Percentiles rank a stretch among this genome's conserved stretches.
These are phyloP conservation scores for Theristicus caerulescens DNA, from an alignment of 2,113 vertebrate genomes.

Conservation along the genomic window DNA sequence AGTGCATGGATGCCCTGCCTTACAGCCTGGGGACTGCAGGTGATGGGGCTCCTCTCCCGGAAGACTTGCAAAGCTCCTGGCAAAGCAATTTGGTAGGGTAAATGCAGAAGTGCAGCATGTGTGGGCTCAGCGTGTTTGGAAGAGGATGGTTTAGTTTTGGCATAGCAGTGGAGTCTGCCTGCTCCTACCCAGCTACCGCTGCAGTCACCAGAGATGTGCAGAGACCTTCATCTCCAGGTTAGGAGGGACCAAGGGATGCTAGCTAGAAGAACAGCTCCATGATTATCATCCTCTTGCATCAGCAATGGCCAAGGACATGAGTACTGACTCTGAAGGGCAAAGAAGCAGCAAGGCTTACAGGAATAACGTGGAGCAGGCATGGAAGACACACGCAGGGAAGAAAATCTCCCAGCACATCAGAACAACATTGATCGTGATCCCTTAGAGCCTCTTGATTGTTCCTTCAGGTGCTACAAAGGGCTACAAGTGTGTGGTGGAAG, in stretches of 20 bases:
- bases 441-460: not conserved
- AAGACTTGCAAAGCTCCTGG: not conserved
- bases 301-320: not conserved
- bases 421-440: rapidly evolving
- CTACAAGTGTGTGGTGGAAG: not conserved
- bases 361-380: rapidly evolving
- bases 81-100: rapidly evolving
- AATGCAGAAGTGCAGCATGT: not conserved
- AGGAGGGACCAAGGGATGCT: not conserved
- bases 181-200: not conserved
- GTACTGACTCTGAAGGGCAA: not conserved
- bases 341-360: not conserved
- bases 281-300: not conserved
- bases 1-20: not conserved
- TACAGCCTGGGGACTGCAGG: not conserved
- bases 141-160: not conserved
- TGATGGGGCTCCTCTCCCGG: not conserved
- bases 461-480: not conserved
- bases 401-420: not conserved
- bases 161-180: not conserved
- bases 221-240: not conserved
- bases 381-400: not conserved
- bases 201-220: not conserved
- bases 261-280: not conserved
- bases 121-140: not conserved